Evolutionary conservation across 2,888 invertebrate genomes (phyloP).

Genomic region (Timandra comae): DNA sequence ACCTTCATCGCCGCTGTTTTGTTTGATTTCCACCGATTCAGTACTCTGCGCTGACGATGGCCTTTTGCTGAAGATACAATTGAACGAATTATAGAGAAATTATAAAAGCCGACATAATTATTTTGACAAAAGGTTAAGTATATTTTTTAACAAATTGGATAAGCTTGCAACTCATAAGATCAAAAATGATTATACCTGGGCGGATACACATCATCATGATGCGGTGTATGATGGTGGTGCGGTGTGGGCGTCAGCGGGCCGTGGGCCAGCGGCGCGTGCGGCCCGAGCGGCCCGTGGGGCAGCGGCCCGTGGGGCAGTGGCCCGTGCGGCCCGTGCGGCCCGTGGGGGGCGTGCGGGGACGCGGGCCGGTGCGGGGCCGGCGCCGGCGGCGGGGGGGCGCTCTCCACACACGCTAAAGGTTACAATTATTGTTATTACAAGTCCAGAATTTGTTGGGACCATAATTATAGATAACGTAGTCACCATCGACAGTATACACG

Average conservation of each 20-base stretch:
- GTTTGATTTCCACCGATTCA: slow-evolving; percentile 79
- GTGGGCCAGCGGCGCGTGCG: slow-evolving; percentile 48
- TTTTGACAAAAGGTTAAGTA: no score
- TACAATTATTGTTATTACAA: no score
- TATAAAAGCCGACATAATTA: no score
- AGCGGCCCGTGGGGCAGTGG: slow-evolving; percentile 61
- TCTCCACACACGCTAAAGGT: slow-evolving; percentile 56
- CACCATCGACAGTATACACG: no score
- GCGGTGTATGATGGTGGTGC: slow-evolving; percentile 44
- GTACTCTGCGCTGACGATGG: slow-evolving; percentile 77
- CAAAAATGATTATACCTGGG: no score
- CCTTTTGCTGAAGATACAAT: slow-evolving; percentile 66
- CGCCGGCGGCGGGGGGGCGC: slow-evolving; percentile 85
- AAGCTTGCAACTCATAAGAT: no score
- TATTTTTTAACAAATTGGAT: no score
- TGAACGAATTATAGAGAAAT: no score
- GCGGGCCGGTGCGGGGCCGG: slow-evolving; percentile 84
- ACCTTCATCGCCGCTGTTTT: slow-evolving; percentile 81
- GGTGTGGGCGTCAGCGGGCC: slow-evolving; percentile 58
- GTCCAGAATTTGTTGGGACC: no score
- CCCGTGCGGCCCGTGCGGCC: slow-evolving; percentile 17
- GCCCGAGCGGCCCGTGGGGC: slow-evolving; percentile 52
- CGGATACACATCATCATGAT: slow-evolving; percentile 89
- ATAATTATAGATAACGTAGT: no score
- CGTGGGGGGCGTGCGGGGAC: slow-evolving; percentile 63